These are phyloP conservation scores for Nomada flava DNA, from an alignment of 2,888 invertebrate species.

Conservation along the genomic window DNA sequence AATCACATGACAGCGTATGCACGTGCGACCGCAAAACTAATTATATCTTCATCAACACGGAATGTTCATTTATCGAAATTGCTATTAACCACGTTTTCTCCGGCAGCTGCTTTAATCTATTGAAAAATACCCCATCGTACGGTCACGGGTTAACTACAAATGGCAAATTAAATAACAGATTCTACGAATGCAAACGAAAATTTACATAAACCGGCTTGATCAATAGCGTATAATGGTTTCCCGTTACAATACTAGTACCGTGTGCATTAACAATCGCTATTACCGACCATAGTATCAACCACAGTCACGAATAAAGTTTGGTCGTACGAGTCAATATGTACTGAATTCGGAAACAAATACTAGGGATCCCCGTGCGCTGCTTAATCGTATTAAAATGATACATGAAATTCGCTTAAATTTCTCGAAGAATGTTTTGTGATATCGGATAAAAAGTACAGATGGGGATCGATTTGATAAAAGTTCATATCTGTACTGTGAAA, in stretches of 20 bases:
- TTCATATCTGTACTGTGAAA: not conserved
- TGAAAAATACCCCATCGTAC: conserved; percentile 21
- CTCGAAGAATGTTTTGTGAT: not conserved
- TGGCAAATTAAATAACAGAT: conserved; percentile 35
- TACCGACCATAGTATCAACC: not conserved
- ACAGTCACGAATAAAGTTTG: conserved; percentile 31
- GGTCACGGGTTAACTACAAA: not conserved
- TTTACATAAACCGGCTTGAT: not conserved
- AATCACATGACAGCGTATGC: conserved; percentile 19
- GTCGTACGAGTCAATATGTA: conserved; percentile 2
- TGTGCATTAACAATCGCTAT: conserved; percentile 20
- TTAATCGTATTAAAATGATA: not conserved
- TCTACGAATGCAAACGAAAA: conserved; percentile 1
- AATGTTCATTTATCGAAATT: conserved; percentile 44
- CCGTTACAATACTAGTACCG: not conserved
- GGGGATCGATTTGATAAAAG: too few relatives aligned
- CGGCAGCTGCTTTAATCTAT: not conserved
- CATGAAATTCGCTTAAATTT: not conserved
- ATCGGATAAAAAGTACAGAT: not conserved
- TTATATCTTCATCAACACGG: conserved; percentile 46
- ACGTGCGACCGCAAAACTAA: conserved; percentile 50
- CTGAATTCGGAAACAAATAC: not conserved
- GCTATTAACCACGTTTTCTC: not conserved
- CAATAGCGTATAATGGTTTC: conserved; percentile 2
- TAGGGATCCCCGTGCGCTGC: not conserved